Evolutionary conservation across 35 echinoderm and acorn worm genomes (phyloP).

Genomic region (Stichopus chloronotus): DNA sequence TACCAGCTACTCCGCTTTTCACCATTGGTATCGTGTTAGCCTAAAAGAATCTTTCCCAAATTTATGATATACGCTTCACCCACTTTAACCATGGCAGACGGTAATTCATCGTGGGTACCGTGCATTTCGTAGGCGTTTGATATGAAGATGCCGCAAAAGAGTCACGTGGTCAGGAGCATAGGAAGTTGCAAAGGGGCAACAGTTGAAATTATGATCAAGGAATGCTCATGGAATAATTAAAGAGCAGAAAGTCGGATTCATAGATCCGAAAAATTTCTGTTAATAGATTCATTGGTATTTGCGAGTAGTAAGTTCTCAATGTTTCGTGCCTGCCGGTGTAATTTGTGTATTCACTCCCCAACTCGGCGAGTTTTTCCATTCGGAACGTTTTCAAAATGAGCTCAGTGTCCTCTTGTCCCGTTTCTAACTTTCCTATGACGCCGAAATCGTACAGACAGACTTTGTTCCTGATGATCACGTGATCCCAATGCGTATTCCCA

Average conservation of each 20-base stretch:
- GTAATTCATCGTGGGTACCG: no score
- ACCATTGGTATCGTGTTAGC: no score
- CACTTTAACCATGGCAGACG: no score
- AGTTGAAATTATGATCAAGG: not conserved
- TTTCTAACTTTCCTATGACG: constrained; percentile 48
- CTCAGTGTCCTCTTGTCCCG: constrained; percentile 1
- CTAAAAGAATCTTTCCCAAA: no score
- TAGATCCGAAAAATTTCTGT: not conserved
- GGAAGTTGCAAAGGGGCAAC: no score
- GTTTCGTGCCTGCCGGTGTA: not conserved
- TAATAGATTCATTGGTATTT: not conserved
- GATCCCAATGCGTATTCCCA: constrained; percentile 32
- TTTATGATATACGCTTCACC: no score
- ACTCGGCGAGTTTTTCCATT: not conserved
- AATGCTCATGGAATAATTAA: constrained; percentile 22
- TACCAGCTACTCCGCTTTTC: no score
- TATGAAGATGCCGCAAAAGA: no score
- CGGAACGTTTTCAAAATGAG: constrained; percentile 17
- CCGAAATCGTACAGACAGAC: constrained; percentile 2
- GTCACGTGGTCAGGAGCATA: no score
- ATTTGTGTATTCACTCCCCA: not conserved
- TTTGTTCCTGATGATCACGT: not conserved
- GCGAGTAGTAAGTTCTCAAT: not conserved
- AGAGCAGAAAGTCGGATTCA: constrained; percentile 20
- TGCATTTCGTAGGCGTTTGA: no score